Evolutionary conservation across 2,797 vertebrate genomes (phyloP), one percentile per base, ranked within the genome.

Genomic region (Heterohyrax brucei): DNA sequence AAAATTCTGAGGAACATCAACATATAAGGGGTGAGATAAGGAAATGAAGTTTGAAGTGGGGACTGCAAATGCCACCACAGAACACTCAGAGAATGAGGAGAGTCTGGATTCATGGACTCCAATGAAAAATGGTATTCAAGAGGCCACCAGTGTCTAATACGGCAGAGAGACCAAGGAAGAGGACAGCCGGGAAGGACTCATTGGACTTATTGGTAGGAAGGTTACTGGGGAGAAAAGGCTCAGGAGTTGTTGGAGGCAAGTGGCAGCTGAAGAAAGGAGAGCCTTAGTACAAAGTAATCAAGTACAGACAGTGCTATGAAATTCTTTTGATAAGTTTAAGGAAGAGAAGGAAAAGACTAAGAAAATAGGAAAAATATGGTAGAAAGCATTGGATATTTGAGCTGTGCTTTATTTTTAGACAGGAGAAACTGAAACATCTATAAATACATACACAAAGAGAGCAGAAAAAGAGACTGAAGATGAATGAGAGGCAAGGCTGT

Each of bases 371-470:
- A 79, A 73, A 50, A 28, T 4, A 5, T 53, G 30, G 13, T 4
- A 72, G 73, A 84, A 83, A 87, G 50, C 68, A 76, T 16, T 89
- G 30, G 44, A 44, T 66, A 86, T 56, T 62, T 70, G 77, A 82
- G 8, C 50, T 50, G 14, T 75, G 46, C 6, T 77, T 90, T 80
- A 64, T 62, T 81, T 89, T 78, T 81, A 77, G 30, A 61, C 7
- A 81, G 24, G 16, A 73, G 44, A 89, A 13, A 89, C 1, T 80
- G 12, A 89, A 64, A 30, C n/a, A 44, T 56, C 10, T 56, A 26
- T 70, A 70, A 87, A 90, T 28, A 70, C 28, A 87, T 48, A 79
- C 7, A 39, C 9, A 24, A 68, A 28, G 44, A 91, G 86, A 84
- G 21, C 4, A 19, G 16, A 86, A 56, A 86, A 75, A 70, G 53